A percentile compares a stretch with the other conserved stretches of the same genome.
Evolutionary conservation across 1,140 invertebrate species (phyloP).

Genomic region (Caenorhabditis briggsae): DNA sequence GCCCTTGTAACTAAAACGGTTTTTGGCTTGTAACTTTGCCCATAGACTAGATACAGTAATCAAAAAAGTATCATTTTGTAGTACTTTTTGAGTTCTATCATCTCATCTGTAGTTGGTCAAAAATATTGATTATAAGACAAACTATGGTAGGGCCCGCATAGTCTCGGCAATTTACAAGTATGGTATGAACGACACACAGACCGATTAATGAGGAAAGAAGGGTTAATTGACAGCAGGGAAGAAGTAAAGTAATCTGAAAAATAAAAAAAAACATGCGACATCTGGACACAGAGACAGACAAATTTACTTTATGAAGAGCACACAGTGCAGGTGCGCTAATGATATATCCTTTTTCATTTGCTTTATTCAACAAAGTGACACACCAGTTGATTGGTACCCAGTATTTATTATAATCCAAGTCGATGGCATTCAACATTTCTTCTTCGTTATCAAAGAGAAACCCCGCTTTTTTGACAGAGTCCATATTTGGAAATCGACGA

Average conservation of each 20-base stretch:
- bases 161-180: not conserved
- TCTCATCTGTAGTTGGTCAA: no score
- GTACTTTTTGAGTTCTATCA: no score
- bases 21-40: no score
- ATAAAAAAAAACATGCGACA: not conserved
- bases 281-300: not conserved
- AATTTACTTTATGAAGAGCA: not conserved
- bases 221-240: no score
- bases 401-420: conserved; percentile 69
- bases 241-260: no score
- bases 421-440: conserved; percentile 68
- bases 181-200: no score
- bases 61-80: no score
- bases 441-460: conserved; percentile 69
- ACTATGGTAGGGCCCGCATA: not conserved
- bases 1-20: no score
- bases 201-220: no score
- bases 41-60: no score
- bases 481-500: conserved; percentile 74
- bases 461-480: conserved; percentile 70
- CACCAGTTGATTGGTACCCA: conserved; percentile 76
- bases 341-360: conserved; percentile 72
- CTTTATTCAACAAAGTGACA: conserved; percentile 67
- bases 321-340: conserved; percentile 65
- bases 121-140: no score